A percentile compares a stretch with the other conserved stretches of the same genome.
phyloP scores from a whole-genome alignment of 2,113 vertebrate species.

The Corythornis cristatus region DNA sequence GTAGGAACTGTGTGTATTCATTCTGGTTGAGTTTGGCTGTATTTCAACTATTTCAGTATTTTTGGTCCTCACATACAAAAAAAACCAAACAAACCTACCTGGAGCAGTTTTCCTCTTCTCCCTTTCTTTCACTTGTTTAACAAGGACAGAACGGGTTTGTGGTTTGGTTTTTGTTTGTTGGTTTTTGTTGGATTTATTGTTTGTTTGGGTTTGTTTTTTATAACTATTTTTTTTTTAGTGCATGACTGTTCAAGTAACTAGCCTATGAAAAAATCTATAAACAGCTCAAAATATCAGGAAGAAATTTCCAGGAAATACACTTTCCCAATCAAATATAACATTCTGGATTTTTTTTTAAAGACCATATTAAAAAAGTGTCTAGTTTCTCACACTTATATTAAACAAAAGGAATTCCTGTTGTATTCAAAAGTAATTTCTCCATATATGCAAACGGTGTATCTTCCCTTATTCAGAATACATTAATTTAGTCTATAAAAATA shows the following conservation, averaged over 20 bases:
- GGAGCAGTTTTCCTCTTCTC: background rate
- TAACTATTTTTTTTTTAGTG: background rate
- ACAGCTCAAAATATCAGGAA: background rate
- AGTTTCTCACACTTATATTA: slow-evolving; percentile 31
- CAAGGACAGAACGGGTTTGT: background rate
- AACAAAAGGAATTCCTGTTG: slow-evolving; percentile 32
- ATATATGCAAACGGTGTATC: slow-evolving; percentile 57
- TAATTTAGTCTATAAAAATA: slow-evolving; percentile 75
- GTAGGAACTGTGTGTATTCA: background rate
- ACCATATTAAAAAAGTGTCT: slow-evolving; percentile 37
- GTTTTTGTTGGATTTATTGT: too few relatives aligned
- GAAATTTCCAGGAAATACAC: slow-evolving; percentile 38
- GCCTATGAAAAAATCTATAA: slow-evolving; percentile 1
- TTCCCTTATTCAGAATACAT: slow-evolving; percentile 65
- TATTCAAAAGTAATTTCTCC: slow-evolving; percentile 69
- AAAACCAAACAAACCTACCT: background rate
- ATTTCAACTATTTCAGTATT: background rate
- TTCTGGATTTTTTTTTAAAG: slow-evolving; percentile 21
- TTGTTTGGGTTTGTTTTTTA: background rate
- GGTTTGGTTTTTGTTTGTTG: too few relatives aligned
- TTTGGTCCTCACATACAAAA: slow-evolving; percentile 1
- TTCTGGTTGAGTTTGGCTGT: background rate
- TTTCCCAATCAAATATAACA: slow-evolving; percentile 46
- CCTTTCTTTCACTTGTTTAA: background rate
- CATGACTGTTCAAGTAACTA: slow-evolving; percentile 31